Percentiles rank a stretch among this genome's conserved stretches.
Conservation (phyloP, 2,888 invertebrate genomes). For the Acanthosepion lycidas region DNA sequence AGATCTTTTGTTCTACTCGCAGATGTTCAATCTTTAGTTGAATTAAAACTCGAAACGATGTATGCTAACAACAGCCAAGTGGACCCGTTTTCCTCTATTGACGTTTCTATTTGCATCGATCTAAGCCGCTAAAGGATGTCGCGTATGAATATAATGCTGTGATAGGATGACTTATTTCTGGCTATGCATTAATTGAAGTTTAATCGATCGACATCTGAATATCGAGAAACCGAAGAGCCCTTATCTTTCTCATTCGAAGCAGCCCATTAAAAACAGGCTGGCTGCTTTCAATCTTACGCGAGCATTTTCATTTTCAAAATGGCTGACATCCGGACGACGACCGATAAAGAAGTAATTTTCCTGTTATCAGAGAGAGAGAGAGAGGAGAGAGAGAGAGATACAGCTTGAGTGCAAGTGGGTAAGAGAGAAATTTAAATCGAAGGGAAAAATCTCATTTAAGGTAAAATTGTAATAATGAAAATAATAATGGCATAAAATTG, state of each 20-base stretch:
- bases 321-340: background rate
- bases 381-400: background rate
- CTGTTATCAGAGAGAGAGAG: background rate
- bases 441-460: too few species aligned
- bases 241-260: background rate
- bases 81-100: background rate
- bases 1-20: too few species aligned
- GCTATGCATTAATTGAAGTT: background rate
- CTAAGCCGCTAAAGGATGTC: background rate
- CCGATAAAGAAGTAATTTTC: background rate
- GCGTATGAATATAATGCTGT: background rate
- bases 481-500: too few species aligned
- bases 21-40: too few species aligned
- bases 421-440: too few species aligned
- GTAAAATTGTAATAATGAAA: too few species aligned
- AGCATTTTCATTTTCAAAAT: background rate
- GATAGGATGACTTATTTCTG: background rate
- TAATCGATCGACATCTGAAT: background rate
- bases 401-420: too few species aligned
- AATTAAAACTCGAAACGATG: too few species aligned
- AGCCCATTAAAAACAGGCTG: background rate
- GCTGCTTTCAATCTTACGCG: background rate
- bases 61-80: too few species aligned
- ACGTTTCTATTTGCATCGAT: background rate
- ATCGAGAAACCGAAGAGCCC: constrained; percentile 21